Evolutionary conservation across 1,140 invertebrate genomes (phyloP).

Genomic region (Aphelenchoides fujianensis): DNA sequence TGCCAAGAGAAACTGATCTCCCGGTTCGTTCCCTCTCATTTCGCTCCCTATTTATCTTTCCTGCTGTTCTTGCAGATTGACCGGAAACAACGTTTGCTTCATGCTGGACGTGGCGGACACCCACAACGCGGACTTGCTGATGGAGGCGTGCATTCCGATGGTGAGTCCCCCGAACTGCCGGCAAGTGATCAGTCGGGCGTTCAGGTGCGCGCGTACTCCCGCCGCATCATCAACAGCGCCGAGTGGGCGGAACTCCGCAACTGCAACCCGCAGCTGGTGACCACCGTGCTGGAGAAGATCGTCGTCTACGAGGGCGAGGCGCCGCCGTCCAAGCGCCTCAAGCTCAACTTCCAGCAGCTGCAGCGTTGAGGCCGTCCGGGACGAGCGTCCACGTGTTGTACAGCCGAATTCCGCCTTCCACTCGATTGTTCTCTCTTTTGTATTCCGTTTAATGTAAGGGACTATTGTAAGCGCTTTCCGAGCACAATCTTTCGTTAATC

Average conservation of each 20-base stretch:
- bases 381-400: no score
- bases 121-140: constrained; percentile 52
- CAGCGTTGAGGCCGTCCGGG: constrained; percentile 14
- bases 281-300: constrained; percentile 44
- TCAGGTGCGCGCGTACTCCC: constrained; percentile 38
- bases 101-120: constrained; percentile 54
- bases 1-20: constrained; percentile 57
- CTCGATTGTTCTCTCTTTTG: neutral
- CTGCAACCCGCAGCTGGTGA: constrained; percentile 39
- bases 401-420: neutral
- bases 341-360: constrained; percentile 9
- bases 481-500: no score
- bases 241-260: constrained; percentile 44
- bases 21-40: constrained; percentile 36
- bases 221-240: constrained; percentile 31
- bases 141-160: constrained; percentile 50
- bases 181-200: neutral
- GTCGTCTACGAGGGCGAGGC: neutral
- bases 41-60: constrained; percentile 3
- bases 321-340: constrained; percentile 6
- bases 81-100: constrained; percentile 40
- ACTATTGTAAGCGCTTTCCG: no score
- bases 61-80: constrained; percentile 39
- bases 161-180: constrained; percentile 26
- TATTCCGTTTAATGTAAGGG: no score